phyloP scores from a whole-genome alignment of 2,113 vertebrate species.

The Daubentonia madagascariensis region DNA sequence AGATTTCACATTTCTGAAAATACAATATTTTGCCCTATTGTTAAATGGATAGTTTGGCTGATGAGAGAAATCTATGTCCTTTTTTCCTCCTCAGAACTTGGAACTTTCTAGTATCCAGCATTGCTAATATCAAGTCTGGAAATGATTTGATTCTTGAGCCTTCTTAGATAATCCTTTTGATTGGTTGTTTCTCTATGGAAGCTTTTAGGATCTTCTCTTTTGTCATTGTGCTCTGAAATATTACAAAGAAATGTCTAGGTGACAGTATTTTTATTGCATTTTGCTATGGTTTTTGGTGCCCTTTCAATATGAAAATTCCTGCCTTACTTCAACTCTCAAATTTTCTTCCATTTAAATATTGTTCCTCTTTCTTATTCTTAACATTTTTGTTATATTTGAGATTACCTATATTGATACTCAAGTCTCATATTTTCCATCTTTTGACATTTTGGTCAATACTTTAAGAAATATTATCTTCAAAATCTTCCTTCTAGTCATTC shows the following conservation, averaged over 20 bases:
- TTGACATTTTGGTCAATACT: not conserved
- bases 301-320: not conserved
- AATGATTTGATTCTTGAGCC: not conserved
- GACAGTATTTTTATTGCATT: not conserved
- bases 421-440: not conserved
- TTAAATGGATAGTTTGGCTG: not conserved
- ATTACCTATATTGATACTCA: not conserved
- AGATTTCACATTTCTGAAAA: not conserved
- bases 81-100: not conserved
- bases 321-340: not conserved
- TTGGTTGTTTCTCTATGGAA: not conserved
- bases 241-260: not conserved
- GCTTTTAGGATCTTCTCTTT: not conserved
- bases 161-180: not conserved
- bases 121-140: not conserved
- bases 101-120: not conserved
- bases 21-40: not conserved
- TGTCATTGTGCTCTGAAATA: not conserved
- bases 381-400: not conserved
- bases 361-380: not conserved
- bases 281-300: not conserved
- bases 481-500: not conserved
- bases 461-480: not conserved
- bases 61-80: not conserved
- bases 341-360: not conserved